Base-by-base conservation (phyloP, 2,888 invertebrate species). In the Apodemia duryi region DNA sequence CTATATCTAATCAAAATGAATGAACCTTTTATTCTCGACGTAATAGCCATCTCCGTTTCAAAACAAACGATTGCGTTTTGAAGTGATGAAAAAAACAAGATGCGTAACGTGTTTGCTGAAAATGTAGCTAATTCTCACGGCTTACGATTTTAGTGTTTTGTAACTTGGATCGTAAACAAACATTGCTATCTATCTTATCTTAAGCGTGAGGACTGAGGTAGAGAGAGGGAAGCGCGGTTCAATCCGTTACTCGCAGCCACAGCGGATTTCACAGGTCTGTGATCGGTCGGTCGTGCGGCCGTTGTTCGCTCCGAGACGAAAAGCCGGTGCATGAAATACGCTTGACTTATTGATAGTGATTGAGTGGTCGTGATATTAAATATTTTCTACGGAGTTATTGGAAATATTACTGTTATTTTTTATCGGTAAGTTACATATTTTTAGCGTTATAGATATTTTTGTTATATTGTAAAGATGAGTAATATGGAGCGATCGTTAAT, bases 181-280 rank as follows among this genome's bases (percentile, higher is more conserved):
- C 81, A 84, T 73, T 72, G 68, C 71, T 78, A 77, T 80, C 21
- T 77, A 80, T 83, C 80, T 84, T 85, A 83, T 86, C 83, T 79
- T 75, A 7, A 51, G 74, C 74, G 78, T 75, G 65, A 65, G 70
- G 67, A 69, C 68, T 68, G 66, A 70, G 61, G 70, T 74, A 70
- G 67, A 65, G 70, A 69, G 78, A 77, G 78, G 77, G 76, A 75
- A 72, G 77, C 70, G 70, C 69, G 71, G 70, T 72, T 65, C 72
- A 75, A 77, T 72, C 84, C 85, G 69, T 69, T 69, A 70, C 66
- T 68, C 67, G 63, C 65, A 73, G 79, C 83, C 75, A 87, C 91
- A 90, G 91, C 89, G 90, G 90, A 90, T 88, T 90, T 91, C 90
- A 90, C 89, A 89, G 86, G 86, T 85, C 78, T 73, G 82, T 69